phyloP scores from a whole-genome alignment of 2,888 invertebrate species.

The Melanostoma scalare region DNA sequence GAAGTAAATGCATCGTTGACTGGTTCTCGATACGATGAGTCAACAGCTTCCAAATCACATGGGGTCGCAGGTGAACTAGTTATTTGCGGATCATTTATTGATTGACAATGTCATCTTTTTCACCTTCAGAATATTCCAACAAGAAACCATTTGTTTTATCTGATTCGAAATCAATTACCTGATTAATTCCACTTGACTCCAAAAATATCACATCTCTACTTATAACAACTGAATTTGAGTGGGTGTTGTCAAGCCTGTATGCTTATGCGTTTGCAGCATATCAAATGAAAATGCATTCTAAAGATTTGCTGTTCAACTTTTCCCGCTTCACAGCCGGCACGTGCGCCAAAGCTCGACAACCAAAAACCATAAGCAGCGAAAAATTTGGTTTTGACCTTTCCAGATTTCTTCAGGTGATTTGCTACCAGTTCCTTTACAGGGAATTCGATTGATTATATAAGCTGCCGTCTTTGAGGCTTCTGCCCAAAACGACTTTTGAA shows the following conservation, averaged over 20 bases:
- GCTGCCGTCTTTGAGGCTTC: slow-evolving; percentile 46
- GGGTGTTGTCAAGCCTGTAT: slow-evolving; percentile 12
- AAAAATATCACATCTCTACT: neutral
- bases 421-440: slow-evolving; percentile 26
- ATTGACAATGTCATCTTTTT: slow-evolving; percentile 1
- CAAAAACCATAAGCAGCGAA: neutral
- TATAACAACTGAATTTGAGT: slow-evolving; percentile 2
- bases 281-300: slow-evolving; percentile 12
- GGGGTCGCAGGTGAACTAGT: slow-evolving; percentile 6
- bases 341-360: neutral
- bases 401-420: slow-evolving; percentile 24
- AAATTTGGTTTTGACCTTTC: slow-evolving; percentile 17
- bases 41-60: slow-evolving; percentile 3
- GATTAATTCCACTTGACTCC: too few species aligned
- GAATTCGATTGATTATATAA: slow-evolving; percentile 39
- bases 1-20: slow-evolving; percentile 15
- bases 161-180: too few species aligned
- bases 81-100: slow-evolving; percentile 29
- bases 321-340: slow-evolving; percentile 17
- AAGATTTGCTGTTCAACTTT: slow-evolving; percentile 16
- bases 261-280: slow-evolving; percentile 12
- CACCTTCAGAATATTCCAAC: neutral
- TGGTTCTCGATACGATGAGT: slow-evolving; percentile 11
- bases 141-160: neutral
- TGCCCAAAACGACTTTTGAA: slow-evolving; percentile 36